Conservation (phyloP, 2,113 vertebrate species). For the Tachysurus vachellii region DNA sequence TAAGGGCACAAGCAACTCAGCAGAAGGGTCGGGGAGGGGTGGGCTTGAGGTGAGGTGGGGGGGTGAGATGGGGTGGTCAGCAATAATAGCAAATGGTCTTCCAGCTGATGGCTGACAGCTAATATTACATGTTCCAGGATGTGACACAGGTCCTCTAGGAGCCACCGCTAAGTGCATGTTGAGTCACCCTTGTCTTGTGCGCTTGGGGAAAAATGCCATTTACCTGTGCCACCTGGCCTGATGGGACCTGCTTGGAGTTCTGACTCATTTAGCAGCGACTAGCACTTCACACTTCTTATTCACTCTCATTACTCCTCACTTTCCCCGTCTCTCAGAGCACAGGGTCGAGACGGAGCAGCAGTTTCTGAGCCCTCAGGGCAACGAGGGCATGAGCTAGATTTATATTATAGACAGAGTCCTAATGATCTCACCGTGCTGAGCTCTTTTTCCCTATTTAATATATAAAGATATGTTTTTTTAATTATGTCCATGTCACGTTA, state of each 20-base stretch:
- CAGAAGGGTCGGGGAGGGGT: neutral
- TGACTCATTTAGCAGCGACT: constrained; percentile 53
- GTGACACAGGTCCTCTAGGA: constrained; percentile 54
- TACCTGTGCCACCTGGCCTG: constrained; percentile 55
- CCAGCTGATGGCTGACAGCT: constrained; percentile 58
- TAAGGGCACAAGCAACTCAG: constrained; percentile 14
- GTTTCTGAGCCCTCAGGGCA: constrained; percentile 65
- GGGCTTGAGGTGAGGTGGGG: no score
- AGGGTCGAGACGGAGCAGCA: constrained; percentile 39
- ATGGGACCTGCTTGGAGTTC: constrained; percentile 36
- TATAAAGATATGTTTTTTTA: constrained; percentile 68
- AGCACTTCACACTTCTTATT: constrained; percentile 18
- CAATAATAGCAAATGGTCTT: constrained; percentile 45
- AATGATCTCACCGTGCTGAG: constrained; percentile 58
- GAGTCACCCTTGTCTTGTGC: constrained; percentile 67
- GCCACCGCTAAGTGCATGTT: constrained; percentile 63
- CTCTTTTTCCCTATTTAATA: constrained; percentile 61
- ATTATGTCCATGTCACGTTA: constrained; percentile 71
- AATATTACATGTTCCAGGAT: constrained; percentile 61
- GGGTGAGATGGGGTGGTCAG: neutral
- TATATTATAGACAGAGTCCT: constrained; percentile 66
- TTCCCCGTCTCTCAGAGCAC: neutral
- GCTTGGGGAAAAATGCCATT: constrained; percentile 65
- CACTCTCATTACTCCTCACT: constrained; percentile 3
- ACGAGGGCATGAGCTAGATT: constrained; percentile 61